Conservation (phyloP, 1,140 invertebrate species). For the Drosophila ogumai region DNA sequence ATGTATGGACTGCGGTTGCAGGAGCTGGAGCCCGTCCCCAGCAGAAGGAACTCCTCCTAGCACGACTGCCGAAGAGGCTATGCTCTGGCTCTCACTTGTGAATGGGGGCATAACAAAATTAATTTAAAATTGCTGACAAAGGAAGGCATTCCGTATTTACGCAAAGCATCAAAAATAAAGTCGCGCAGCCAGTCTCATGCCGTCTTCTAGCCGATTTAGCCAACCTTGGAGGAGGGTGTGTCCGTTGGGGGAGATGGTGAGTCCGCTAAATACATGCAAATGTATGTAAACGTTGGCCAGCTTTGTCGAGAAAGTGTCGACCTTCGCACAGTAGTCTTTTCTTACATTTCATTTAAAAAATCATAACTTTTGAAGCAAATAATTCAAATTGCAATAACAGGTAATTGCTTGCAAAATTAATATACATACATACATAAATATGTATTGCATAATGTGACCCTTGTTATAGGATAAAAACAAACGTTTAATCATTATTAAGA, state of each 20-base stretch:
- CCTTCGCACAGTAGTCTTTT: not conserved
- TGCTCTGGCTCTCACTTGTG: not conserved
- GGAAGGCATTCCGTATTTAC: slow-evolving; percentile 64
- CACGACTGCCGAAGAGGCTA: not conserved
- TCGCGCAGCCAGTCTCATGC: slow-evolving; percentile 18
- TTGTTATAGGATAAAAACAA: too few relatives aligned
- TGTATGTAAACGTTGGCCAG: not conserved
- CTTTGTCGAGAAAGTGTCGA: slow-evolving; percentile 1
- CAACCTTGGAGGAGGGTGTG: not conserved
- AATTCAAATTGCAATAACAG: too few relatives aligned
- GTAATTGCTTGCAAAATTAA: too few relatives aligned
- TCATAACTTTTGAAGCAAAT: too few relatives aligned
- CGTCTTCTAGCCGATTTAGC: not conserved
- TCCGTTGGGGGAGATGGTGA: not conserved
- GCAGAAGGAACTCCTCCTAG: too few relatives aligned
- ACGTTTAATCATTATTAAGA: too few relatives aligned
- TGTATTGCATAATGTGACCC: too few relatives aligned
- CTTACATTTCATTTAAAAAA: too few relatives aligned
- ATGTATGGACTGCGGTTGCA: slow-evolving; percentile 66
- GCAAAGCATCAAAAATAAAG: slow-evolving; percentile 58
- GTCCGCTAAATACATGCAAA: not conserved
- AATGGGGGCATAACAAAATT: slow-evolving; percentile 50
- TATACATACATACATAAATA: too few relatives aligned
- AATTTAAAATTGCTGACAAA: slow-evolving; percentile 79
- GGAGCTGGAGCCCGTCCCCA: not conserved